These are phyloP conservation scores for Carposina sasakii DNA, from an alignment of 1,140 invertebrate species.

Conservation along the genomic window DNA sequence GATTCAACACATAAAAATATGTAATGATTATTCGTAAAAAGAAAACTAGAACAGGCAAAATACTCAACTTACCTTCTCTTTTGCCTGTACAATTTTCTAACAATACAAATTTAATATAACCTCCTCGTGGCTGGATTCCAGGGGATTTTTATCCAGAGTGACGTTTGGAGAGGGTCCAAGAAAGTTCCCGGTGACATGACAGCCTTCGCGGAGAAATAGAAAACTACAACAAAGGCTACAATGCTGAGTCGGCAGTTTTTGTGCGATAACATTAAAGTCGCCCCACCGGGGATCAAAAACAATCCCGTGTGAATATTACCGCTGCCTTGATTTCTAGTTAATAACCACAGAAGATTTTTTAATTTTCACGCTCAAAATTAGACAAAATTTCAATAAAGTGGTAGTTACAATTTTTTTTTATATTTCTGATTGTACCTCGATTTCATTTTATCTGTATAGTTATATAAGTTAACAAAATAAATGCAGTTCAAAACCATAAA, in stretches of 20 bases:
- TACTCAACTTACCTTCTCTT: conserved; percentile 14
- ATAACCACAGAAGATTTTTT: no score
- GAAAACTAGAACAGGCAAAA: conserved; percentile 33
- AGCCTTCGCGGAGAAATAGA: conserved; percentile 34
- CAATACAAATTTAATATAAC: conserved; percentile 27
- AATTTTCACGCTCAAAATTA: no score
- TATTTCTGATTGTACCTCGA: no score
- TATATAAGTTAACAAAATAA: no score
- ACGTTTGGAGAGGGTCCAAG: conserved; percentile 37
- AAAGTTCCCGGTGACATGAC: conserved; percentile 41
- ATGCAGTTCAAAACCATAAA: no score
- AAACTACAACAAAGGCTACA: conserved; percentile 41
- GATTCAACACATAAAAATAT: no score
- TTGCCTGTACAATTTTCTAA: conserved; percentile 12
- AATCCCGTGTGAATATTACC: no score
- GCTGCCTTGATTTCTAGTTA: no score
- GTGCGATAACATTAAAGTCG: conserved; percentile 37
- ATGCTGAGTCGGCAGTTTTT: conserved; percentile 30
- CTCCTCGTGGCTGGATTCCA: conserved; percentile 34
- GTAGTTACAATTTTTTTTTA: no score
- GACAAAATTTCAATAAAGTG: no score
- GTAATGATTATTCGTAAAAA: no score
- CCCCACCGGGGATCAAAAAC: conserved; percentile 23
- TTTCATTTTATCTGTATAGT: no score
- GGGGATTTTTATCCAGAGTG: conserved; percentile 31